Conservation (phyloP, 1,140 invertebrate genomes). For the Heliconius melpomene region DNA sequence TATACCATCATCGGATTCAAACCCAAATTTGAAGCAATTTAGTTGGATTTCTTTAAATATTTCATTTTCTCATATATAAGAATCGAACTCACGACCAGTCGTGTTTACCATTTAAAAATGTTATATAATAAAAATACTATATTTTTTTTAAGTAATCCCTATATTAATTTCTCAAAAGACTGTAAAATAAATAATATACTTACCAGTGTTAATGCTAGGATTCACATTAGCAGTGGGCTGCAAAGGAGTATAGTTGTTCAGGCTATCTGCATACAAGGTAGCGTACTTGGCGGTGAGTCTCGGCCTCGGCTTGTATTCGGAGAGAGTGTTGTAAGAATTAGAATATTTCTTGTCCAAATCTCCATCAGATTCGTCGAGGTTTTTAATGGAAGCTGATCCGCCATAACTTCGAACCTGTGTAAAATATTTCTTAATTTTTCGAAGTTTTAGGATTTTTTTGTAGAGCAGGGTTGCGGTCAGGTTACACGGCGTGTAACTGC, state of each 20-base stretch:
- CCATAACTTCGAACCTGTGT: slow-evolving; percentile 70
- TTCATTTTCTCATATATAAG: too few species aligned
- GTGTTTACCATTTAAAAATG: too few species aligned
- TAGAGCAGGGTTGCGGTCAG: too few species aligned
- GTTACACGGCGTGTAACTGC: too few species aligned
- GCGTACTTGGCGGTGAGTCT: slow-evolving; percentile 69
- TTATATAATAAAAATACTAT: too few species aligned
- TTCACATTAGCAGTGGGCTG: slow-evolving; percentile 34
- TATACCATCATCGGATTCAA: too few species aligned
- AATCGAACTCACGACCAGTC: too few species aligned
- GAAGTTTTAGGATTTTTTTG: too few species aligned
- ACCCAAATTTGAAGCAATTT: too few species aligned
- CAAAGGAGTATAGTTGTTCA: slow-evolving; percentile 64
- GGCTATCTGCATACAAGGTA: slow-evolving; percentile 68
- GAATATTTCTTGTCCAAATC: slow-evolving; percentile 71
- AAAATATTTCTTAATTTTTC: neutral
- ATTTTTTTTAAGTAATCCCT: too few species aligned
- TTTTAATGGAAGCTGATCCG: slow-evolving; percentile 73
- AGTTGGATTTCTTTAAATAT: too few species aligned
- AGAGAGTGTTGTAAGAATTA: slow-evolving; percentile 47
- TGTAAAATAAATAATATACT: slow-evolving; percentile 12
- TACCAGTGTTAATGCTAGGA: slow-evolving; percentile 36
- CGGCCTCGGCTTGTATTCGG: slow-evolving; percentile 62
- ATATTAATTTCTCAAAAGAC: too few species aligned
- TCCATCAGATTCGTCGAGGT: slow-evolving; percentile 74